phyloP scores from a whole-genome alignment of 2,113 vertebrate genomes.

The Oreochromis aureus region DNA sequence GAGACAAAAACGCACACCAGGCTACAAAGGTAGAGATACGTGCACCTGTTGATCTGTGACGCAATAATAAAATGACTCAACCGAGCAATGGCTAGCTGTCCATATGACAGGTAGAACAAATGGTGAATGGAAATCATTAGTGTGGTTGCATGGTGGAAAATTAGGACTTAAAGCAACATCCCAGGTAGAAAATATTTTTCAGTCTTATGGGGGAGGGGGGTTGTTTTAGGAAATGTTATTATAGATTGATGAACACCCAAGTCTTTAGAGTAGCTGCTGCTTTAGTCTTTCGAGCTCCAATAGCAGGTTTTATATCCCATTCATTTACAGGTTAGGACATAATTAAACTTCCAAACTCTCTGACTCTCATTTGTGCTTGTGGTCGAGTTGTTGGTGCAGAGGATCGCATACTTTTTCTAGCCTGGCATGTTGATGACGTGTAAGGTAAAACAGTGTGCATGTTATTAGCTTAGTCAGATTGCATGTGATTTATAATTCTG shows the following conservation, averaged over 20 bases:
- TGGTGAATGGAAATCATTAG: not conserved
- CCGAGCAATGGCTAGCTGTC: not conserved
- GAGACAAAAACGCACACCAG: not conserved
- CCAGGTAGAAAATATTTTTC: not conserved
- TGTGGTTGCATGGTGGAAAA: not conserved
- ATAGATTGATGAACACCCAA: not conserved
- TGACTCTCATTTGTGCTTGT: rapidly evolving
- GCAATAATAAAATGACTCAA: not conserved
- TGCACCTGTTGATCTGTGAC: not conserved
- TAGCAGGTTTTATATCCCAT: not conserved
- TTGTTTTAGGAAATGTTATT: not conserved
- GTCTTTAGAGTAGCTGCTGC: not conserved
- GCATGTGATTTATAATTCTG: not conserved
- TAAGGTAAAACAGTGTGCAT: not conserved
- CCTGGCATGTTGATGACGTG: not conserved
- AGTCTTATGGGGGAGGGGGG: not conserved
- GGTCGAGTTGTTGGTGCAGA: not conserved
- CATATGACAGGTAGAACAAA: not conserved
- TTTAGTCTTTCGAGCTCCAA: not conserved
- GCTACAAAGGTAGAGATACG: not conserved
- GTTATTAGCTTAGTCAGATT: not conserved
- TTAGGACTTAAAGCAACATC: not conserved
- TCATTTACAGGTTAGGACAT: not conserved
- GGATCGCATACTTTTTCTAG: not conserved
- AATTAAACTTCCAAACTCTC: not conserved